phyloP scores from a whole-genome alignment of 2,888 invertebrate species.

The Schizaphis graminum region DNA sequence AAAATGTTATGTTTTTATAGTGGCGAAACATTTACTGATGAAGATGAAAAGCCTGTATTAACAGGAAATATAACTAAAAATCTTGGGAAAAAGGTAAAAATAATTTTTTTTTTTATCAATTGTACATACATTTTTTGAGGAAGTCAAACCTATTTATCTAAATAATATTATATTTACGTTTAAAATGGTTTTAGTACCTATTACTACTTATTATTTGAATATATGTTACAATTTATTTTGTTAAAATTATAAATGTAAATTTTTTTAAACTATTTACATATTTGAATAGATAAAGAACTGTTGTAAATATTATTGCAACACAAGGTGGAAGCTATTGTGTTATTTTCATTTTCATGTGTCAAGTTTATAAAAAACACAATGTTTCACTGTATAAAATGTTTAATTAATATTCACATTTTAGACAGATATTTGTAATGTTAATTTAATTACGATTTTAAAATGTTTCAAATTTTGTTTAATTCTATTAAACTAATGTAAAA shows the following conservation, averaged over 20 bases:
- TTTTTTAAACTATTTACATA: background rate
- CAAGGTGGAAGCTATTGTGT: background rate
- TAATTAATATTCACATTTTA: background rate
- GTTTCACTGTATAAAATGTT: background rate
- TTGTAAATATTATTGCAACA: background rate
- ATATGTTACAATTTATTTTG: background rate
- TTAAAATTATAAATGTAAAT: background rate
- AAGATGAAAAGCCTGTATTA: slow-evolving; percentile 45
- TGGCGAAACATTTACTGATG: slow-evolving; percentile 18
- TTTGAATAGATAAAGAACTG: background rate
- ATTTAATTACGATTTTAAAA: background rate
- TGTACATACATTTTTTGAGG: background rate
- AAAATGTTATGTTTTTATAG: slow-evolving; percentile 53
- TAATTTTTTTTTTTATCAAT: background rate
- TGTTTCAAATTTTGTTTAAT: background rate
- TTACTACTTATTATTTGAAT: background rate
- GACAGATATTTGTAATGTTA: background rate
- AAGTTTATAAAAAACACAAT: background rate
- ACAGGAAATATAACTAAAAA: slow-evolving; percentile 3
- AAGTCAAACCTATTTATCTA: background rate
- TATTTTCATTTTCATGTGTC: too few species aligned
- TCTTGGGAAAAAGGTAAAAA: slow-evolving; percentile 44
- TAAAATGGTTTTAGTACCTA: background rate
- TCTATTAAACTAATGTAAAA: background rate
- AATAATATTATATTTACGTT: background rate